phyloP scores from a whole-genome alignment of 2,797 vertebrate species.

The Rallus crepitans region DNA sequence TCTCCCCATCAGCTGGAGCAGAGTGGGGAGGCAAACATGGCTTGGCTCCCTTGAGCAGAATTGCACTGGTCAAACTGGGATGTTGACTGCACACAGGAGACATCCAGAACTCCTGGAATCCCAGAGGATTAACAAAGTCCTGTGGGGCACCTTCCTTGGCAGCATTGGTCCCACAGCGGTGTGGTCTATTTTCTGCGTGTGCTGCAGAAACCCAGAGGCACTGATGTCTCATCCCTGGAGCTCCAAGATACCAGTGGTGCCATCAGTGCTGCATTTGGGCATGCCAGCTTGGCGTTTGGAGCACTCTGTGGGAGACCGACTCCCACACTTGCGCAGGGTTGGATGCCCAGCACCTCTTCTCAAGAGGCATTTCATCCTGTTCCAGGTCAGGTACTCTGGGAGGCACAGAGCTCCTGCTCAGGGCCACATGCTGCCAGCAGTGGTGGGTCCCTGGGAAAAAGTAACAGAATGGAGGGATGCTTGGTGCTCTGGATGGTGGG shows the following conservation, averaged over 20 bases:
- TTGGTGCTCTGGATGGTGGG: neutral
- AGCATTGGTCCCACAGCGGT: neutral
- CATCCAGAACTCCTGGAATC: neutral
- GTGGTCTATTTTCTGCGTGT: neutral
- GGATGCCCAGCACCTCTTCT: neutral
- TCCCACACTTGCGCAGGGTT: neutral
- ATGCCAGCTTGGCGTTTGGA: neutral
- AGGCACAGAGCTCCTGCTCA: neutral
- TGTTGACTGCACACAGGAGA: accelerated
- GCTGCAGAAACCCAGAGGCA: neutral
- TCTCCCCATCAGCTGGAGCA: neutral
- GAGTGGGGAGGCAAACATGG: accelerated
- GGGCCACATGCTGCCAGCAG: accelerated
- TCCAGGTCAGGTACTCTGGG: neutral
- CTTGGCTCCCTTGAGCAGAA: neutral
- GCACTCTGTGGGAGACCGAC: neutral
- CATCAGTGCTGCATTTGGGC: neutral
- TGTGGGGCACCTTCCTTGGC: accelerated
- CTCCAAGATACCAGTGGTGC: neutral
- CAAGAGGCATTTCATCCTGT: neutral
- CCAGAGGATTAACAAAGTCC: neutral
- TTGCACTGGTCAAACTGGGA: neutral
- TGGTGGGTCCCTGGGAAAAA: neutral
- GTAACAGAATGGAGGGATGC: neutral
- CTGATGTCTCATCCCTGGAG: accelerated